phyloP scores from a whole-genome alignment of 2,888 invertebrate genomes.

The Polyommatus icarus region DNA sequence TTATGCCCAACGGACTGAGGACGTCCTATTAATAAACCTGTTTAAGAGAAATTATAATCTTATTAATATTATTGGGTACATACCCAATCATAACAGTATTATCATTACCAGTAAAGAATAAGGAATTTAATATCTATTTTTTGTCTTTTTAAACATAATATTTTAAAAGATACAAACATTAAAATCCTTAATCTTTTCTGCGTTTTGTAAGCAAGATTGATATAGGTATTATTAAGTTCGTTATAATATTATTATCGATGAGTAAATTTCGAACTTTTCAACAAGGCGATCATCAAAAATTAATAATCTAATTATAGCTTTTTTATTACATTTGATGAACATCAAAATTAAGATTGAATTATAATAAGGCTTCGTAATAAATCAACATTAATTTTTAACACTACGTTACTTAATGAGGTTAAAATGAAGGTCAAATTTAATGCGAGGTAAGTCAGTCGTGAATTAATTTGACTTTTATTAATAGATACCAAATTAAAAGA shows the following conservation, averaged over 20 bases:
- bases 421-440: conserved; percentile 12
- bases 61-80: too few relatives aligned
- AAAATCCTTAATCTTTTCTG: too few relatives aligned
- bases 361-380: neutral
- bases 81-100: too few relatives aligned
- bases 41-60: too few relatives aligned
- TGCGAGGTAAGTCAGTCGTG: neutral
- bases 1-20: too few relatives aligned
- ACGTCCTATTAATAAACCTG: too few relatives aligned
- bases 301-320: conserved; percentile 1
- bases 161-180: too few relatives aligned
- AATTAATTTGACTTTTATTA: conserved; percentile 15
- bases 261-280: neutral
- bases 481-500: neutral
- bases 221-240: neutral
- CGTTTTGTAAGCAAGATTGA: too few relatives aligned
- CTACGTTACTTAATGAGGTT: conserved; percentile 14
- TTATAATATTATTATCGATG: neutral
- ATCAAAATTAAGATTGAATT: neutral
- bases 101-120: too few relatives aligned
- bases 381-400: conserved; percentile 5
- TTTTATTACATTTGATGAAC: neutral
- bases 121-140: too few relatives aligned
- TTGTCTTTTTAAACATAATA: too few relatives aligned
- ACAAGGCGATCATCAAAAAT: neutral